Conservation (phyloP, 2,888 invertebrate genomes). For the Myathropa florea region DNA sequence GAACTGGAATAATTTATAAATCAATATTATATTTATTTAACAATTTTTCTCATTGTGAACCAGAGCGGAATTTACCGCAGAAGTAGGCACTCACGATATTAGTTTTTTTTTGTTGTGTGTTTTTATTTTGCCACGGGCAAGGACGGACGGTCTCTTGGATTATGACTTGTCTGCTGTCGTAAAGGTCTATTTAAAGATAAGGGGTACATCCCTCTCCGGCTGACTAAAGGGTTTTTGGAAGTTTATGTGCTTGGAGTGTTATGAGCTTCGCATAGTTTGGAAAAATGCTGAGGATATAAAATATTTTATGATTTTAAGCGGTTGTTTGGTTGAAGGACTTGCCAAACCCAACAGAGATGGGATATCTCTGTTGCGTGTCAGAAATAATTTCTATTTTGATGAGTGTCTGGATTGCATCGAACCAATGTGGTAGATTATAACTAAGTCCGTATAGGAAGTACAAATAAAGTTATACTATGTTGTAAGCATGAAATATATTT, state of each 20-base stretch:
- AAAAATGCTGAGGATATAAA: background rate
- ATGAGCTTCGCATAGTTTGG: background rate
- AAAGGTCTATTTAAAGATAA: slow-evolving; percentile 5
- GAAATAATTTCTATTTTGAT: background rate
- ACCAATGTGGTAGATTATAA: no score
- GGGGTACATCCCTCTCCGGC: background rate
- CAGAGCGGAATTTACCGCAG: slow-evolving; percentile 40
- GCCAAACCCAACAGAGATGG: background rate
- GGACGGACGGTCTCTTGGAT: slow-evolving; percentile 3
- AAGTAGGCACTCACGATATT: slow-evolving; percentile 22
- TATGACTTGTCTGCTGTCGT: background rate
- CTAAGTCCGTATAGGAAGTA: no score
- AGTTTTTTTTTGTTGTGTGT: background rate
- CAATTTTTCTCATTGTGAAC: slow-evolving; percentile 44
- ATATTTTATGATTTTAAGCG: background rate
- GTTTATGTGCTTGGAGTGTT: background rate
- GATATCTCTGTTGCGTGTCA: background rate
- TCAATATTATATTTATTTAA: slow-evolving; percentile 57
- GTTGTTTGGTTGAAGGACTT: background rate
- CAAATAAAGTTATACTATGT: no score
- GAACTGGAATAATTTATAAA: slow-evolving; percentile 63
- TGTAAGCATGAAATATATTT: no score
- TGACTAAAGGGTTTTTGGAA: background rate
- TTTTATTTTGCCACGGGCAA: slow-evolving; percentile 1
- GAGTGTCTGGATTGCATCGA: background rate